Conservation (phyloP, 2,113 vertebrate genomes). For the Cyprinodon tularosa region DNA sequence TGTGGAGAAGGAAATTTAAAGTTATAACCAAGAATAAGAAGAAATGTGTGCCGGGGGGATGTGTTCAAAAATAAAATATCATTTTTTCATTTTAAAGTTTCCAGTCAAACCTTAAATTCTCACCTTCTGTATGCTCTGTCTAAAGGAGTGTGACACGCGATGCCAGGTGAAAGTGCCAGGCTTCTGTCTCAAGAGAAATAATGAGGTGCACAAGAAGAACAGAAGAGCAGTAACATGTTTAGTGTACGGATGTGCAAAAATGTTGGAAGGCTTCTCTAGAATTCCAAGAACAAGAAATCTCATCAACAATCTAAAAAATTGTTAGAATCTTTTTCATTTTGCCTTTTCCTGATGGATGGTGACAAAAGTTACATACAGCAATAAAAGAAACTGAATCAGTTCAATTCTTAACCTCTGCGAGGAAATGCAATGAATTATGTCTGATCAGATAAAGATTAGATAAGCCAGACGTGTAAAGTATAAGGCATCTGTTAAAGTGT, state of each 20-base stretch:
- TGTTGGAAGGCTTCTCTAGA: neutral
- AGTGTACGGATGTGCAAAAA: neutral
- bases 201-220: neutral
- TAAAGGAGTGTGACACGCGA: conserved; percentile 10
- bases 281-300: neutral
- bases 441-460: no score
- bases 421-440: no score
- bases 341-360: neutral
- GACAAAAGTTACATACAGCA: conserved; percentile 6
- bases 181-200: neutral
- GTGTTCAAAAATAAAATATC: neutral
- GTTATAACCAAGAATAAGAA: neutral
- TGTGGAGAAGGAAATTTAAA: neutral
- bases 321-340: neutral
- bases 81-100: neutral
- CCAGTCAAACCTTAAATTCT: neutral
- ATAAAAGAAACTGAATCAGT: no score
- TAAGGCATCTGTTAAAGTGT: no score
- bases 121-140: conserved; percentile 1
- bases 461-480: no score
- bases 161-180: neutral
- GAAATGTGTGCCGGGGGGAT: neutral
- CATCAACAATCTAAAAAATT: neutral
- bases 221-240: conserved; percentile 2
- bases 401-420: no score